Conservation (phyloP, 2,888 invertebrate genomes). For the Nasonovia ribisnigri region DNA sequence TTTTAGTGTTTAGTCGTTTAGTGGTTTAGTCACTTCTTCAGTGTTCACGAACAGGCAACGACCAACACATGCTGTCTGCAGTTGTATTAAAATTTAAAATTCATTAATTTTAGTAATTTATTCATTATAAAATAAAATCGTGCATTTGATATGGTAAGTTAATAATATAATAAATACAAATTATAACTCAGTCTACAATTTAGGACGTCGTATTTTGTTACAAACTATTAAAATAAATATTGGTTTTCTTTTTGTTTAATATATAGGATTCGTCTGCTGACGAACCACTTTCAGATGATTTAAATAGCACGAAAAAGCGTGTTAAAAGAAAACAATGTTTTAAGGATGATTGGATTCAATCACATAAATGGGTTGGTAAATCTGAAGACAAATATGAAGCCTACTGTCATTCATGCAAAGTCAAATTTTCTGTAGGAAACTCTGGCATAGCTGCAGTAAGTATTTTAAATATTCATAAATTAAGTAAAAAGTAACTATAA, state of each 20-base stretch:
- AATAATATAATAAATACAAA: too few species aligned
- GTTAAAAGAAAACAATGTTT: neutral
- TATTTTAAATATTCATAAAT: slow-evolving; percentile 33
- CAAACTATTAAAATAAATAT: too few species aligned
- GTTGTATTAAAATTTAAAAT: too few species aligned
- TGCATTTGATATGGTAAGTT: too few species aligned
- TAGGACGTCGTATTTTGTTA: too few species aligned
- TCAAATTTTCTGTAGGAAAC: slow-evolving; percentile 31
- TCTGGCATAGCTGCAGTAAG: slow-evolving; percentile 20
- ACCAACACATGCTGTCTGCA: neutral
- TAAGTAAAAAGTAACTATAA: neutral
- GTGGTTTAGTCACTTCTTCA: neutral
- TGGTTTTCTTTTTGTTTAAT: too few species aligned
- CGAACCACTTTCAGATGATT: too few species aligned
- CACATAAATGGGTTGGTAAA: slow-evolving; percentile 25
- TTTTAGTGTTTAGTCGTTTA: neutral
- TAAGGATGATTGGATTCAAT: slow-evolving; percentile 1
- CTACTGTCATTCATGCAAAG: slow-evolving; percentile 24
- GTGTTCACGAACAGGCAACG: neutral
- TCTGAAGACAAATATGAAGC: slow-evolving; percentile 41
- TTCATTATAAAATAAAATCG: too few species aligned
- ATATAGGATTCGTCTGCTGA: too few species aligned
- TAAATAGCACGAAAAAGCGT: too few species aligned
- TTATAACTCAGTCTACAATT: too few species aligned
- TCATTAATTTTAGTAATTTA: too few species aligned